These are phyloP conservation scores for Brachionus manjavacas DNA, from an alignment of 1,140 invertebrate species.

Conservation along the genomic window DNA sequence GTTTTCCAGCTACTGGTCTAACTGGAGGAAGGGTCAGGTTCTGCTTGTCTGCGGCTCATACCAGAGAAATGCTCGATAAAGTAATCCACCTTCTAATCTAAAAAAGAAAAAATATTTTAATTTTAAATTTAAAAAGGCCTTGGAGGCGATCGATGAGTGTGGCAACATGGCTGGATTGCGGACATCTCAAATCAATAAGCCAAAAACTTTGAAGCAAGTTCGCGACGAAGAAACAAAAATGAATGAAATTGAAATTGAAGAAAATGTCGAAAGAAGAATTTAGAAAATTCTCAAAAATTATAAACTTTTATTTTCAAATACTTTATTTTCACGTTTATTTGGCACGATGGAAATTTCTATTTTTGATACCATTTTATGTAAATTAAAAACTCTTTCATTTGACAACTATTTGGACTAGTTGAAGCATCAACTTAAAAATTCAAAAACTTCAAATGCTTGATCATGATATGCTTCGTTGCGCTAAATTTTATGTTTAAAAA, in stretches of 20 bases:
- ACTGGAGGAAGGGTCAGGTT: conserved; percentile 87
- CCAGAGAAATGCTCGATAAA: conserved; percentile 84
- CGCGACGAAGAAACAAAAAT: neutral
- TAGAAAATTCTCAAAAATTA: conserved; percentile 20
- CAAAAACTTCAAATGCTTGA: neutral
- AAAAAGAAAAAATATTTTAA: neutral
- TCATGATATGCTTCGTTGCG: neutral
- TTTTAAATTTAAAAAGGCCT: conserved; percentile 56
- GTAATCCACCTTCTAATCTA: neutral
- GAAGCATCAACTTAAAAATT: neutral
- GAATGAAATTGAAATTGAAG: neutral
- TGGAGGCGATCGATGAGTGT: conserved; percentile 53
- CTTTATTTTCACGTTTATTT: conserved; percentile 7
- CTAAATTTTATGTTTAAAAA: neutral
- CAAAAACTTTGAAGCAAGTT: conserved; percentile 18
- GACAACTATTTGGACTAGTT: neutral
- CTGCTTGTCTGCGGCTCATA: conserved; percentile 90
- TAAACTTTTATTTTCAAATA: neutral
- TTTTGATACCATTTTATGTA: neutral
- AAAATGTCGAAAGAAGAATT: neutral
- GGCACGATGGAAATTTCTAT: neutral
- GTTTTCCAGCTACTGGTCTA: conserved; percentile 92
- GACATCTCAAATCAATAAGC: conserved; percentile 47
- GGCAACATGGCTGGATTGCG: conserved; percentile 51
- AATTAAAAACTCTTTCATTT: neutral